Base-by-base conservation (phyloP, 2,888 invertebrate species). In the Ochlodes sylvanus region DNA sequence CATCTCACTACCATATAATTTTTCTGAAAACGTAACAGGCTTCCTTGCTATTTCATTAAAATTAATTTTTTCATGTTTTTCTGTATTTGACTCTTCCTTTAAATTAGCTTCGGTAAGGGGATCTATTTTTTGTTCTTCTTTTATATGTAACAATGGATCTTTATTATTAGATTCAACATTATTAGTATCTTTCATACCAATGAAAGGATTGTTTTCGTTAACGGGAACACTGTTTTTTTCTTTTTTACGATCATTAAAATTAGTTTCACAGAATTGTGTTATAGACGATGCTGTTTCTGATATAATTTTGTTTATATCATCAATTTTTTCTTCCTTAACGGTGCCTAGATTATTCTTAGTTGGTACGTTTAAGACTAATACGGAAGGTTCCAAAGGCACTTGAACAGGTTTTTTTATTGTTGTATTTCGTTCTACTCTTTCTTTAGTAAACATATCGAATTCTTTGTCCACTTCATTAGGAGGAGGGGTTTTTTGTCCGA, bases 391-490 rank as follows among this genome's bases (percentile, higher is more conserved):
- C 73, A 90, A 76, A 32, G 80, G 83, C 17, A 77, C 76, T 54
- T 80, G 80, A 69, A 72, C 76, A 55, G 76, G 71, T 41, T 86
- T 85, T 67, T 85, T 73, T 72, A 77, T 72, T 57, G 15, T 47
- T 73, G 89, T 2, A 79, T 68, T 80, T 62, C 79, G 84, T 63
- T 88, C 89, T 42, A 92, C 78, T 80, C 94, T 75, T 80, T 89
- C 84, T 88, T 92, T 85, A 68, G 86, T 88, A 75, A 94, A 88
- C 76, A 89, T 77, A 77, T 94, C 87, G 73, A 94, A 84, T 82
- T 94, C 94, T 77, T 94, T 80, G 73, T 94, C 93, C 0, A 93
- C 76, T 69, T 85, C 85, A n/a, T n/a, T n/a, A 65, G 80, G 61
- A 3, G 54, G 38, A 41, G 82, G 5, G 61, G 69, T 71, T 58